Evolutionary conservation across 2,888 invertebrate genomes (phyloP).

Genomic region (Stomorhina lunata): DNA sequence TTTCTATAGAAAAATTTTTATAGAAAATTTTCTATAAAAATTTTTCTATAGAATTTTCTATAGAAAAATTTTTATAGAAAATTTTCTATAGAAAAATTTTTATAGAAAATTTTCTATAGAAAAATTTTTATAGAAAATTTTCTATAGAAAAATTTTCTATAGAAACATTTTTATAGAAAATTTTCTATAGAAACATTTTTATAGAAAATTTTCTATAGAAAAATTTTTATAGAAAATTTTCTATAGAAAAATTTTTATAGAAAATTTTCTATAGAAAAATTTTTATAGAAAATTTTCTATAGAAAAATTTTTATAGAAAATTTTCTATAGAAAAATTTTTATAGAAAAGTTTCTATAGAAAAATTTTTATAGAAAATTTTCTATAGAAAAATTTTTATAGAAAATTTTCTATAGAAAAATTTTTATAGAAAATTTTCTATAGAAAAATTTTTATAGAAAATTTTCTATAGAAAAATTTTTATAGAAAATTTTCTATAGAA

Average conservation of each 20-base stretch:
- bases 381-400: not conserved
- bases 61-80: no score
- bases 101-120: not conserved
- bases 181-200: not conserved
- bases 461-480: not conserved
- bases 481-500: no score
- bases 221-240: not conserved
- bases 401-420: no score
- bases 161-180: no score
- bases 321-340: no score
- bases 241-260: no score
- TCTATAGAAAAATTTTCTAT: not conserved
- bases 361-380: not conserved
- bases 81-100: not conserved
- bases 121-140: not conserved
- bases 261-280: no score
- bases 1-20: not conserved
- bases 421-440: no score
- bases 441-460: not conserved
- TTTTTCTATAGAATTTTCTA: no score
- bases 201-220: not conserved
- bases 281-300: not conserved
- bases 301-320: not conserved
- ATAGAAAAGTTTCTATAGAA: no score
- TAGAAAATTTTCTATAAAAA: not conserved